Percentiles rank a stretch among this genome's conserved stretches.
phyloP scores from a whole-genome alignment of 2,888 invertebrate species.

The Lordiphosa andalusiaca region DNA sequence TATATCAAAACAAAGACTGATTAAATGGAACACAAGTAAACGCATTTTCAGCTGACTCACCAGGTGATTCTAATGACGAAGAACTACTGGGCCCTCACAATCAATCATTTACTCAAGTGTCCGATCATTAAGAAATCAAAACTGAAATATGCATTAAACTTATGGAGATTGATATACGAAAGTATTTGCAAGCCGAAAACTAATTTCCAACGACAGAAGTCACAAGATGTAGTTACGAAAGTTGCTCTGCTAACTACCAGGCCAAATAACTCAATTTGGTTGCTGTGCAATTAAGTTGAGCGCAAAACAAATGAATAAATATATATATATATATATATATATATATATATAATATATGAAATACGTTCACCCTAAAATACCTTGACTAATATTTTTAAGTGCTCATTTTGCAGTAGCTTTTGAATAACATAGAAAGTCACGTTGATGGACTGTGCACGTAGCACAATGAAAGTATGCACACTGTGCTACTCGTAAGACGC shows the following conservation, averaged over 20 bases:
- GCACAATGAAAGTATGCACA: background rate
- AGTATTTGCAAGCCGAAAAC: background rate
- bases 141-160: slow-evolving; percentile 26
- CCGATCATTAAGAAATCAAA: slow-evolving; percentile 33
- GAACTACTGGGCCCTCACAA: slow-evolving; percentile 13
- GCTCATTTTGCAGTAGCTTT: slow-evolving; percentile 1
- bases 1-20: background rate
- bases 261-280: too few relatives aligned
- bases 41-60: background rate
- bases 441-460: slow-evolving; percentile 36
- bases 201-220: slow-evolving; percentile 3
- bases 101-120: slow-evolving; percentile 50
- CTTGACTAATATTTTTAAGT: too few relatives aligned
- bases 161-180: slow-evolving; percentile 43
- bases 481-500: background rate
- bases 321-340: slow-evolving; percentile 1
- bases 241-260: too few relatives aligned
- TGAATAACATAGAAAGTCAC: slow-evolving; percentile 54
- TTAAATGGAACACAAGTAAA: slow-evolving; percentile 3
- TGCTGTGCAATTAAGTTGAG: too few relatives aligned
- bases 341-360: background rate
- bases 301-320: slow-evolving; percentile 7
- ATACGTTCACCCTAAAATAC: slow-evolving; percentile 6
- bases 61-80: slow-evolving; percentile 2
- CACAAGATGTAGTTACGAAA: too few relatives aligned